Evolutionary conservation across 2,888 invertebrate genomes (phyloP).

Genomic region (Dryocosmus kuriphilus): DNA sequence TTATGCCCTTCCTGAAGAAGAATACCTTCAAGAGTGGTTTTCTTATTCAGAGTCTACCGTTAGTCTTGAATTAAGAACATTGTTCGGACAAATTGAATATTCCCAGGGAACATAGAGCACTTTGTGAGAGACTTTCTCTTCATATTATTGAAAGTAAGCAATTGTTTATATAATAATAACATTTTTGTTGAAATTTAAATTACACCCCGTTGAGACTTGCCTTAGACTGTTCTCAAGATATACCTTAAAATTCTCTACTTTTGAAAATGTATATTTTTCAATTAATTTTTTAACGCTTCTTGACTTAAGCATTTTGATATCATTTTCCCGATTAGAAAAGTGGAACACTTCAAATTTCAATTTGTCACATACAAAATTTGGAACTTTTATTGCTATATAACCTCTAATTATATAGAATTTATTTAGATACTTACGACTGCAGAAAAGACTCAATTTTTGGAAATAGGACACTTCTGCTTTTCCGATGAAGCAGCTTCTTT

Average conservation of each 20-base stretch:
- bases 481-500: constrained; percentile 79
- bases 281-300: too few relatives aligned
- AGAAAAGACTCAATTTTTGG: constrained; percentile 83
- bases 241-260: too few relatives aligned
- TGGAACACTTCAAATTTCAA: too few relatives aligned
- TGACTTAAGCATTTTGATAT: too few relatives aligned
- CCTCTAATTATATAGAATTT: too few relatives aligned
- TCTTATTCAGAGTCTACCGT: constrained; percentile 1
- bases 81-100: constrained; percentile 3
- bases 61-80: constrained; percentile 3
- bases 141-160: neutral
- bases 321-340: too few relatives aligned
- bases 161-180: neutral
- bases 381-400: too few relatives aligned
- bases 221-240: too few relatives aligned
- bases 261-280: too few relatives aligned
- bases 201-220: too few relatives aligned
- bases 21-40: constrained; percentile 18
- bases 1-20: neutral
- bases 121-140: neutral
- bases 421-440: constrained; percentile 80
- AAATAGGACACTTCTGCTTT: constrained; percentile 81
- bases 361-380: too few relatives aligned
- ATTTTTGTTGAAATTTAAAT: neutral
- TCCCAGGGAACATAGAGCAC: neutral